Evolutionary conservation across 2,888 invertebrate genomes (phyloP).

Genomic region (Helicoverpa assulta): DNA sequence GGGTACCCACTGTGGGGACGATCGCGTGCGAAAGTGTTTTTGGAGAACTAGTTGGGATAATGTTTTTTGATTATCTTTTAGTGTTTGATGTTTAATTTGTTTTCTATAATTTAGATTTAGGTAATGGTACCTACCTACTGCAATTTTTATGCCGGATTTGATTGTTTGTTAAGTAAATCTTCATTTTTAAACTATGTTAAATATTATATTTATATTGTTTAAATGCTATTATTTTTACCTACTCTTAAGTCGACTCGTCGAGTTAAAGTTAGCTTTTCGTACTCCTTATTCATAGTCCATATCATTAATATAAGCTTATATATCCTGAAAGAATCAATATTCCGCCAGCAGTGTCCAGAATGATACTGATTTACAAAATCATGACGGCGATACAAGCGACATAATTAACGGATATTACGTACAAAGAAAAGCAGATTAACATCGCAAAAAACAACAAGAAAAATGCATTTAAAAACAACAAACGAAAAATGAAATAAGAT

Average conservation of each 20-base stretch:
- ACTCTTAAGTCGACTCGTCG: too few relatives aligned
- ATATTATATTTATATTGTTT: too few relatives aligned
- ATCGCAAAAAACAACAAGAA: slow-evolving; percentile 38
- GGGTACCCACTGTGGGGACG: slow-evolving; percentile 80
- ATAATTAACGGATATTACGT: slow-evolving; percentile 32
- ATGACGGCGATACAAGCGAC: slow-evolving; percentile 19
- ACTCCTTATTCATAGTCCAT: too few relatives aligned
- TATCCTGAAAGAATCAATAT: slow-evolving; percentile 8
- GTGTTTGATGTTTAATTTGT: not conserved
- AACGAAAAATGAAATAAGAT: slow-evolving; percentile 55
- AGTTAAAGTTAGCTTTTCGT: not conserved
- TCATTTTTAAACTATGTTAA: too few relatives aligned
- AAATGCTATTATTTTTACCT: too few relatives aligned
- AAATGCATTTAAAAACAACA: slow-evolving; percentile 41
- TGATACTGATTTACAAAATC: slow-evolving; percentile 35
- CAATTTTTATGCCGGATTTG: too few relatives aligned
- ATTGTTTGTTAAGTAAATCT: too few relatives aligned
- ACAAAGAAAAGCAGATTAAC: slow-evolving; percentile 44
- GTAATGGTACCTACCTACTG: too few relatives aligned
- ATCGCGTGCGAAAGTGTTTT: slow-evolving; percentile 63
- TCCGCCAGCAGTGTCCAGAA: slow-evolving; percentile 18
- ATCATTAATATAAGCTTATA: too few relatives aligned
- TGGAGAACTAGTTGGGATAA: not conserved
- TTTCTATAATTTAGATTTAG: not conserved
- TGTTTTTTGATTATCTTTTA: not conserved